phyloP scores from a whole-genome alignment of 2,113 vertebrate species.

The Pelusios castaneus region DNA sequence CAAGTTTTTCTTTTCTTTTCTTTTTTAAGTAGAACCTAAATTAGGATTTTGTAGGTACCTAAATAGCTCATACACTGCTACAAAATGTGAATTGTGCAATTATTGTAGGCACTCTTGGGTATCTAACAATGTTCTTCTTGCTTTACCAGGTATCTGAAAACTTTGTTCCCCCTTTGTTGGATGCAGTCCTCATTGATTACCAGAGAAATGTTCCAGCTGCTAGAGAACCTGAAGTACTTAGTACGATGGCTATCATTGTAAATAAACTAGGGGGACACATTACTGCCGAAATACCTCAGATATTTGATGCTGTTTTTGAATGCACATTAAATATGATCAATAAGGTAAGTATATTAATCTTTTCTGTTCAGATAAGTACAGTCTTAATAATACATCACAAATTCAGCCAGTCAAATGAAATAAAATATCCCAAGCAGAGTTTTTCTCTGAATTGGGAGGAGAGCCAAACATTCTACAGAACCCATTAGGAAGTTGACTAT shows the following conservation, averaged over 20 bases:
- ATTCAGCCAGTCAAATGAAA: background rate
- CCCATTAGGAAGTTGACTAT: background rate
- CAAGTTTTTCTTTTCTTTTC: background rate
- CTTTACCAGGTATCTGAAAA: constrained; percentile 93
- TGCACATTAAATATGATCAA: constrained; percentile 99
- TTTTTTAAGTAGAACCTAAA: background rate
- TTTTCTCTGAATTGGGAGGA: background rate
- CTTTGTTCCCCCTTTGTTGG: constrained; percentile 96
- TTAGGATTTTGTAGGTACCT: background rate
- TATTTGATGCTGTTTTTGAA: constrained; percentile 99
- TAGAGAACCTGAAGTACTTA: constrained; percentile 97
- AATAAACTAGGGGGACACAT: constrained; percentile 98
- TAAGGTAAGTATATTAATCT: constrained; percentile 80
- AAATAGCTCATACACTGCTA: background rate
- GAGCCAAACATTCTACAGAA: background rate
- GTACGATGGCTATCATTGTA: constrained; percentile 99
- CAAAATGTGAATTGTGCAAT: background rate
- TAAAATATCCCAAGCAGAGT: background rate
- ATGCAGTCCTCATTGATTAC: constrained; percentile 98
- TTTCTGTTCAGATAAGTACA: background rate
- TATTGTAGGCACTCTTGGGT: background rate
- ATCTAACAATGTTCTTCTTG: background rate
- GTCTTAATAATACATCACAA: background rate
- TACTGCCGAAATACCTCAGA: constrained; percentile 98
- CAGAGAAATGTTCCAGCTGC: constrained; percentile 98